These are phyloP conservation scores for Hylia prasina DNA, from an alignment of 2,113 vertebrate species.

Conservation along the genomic window DNA sequence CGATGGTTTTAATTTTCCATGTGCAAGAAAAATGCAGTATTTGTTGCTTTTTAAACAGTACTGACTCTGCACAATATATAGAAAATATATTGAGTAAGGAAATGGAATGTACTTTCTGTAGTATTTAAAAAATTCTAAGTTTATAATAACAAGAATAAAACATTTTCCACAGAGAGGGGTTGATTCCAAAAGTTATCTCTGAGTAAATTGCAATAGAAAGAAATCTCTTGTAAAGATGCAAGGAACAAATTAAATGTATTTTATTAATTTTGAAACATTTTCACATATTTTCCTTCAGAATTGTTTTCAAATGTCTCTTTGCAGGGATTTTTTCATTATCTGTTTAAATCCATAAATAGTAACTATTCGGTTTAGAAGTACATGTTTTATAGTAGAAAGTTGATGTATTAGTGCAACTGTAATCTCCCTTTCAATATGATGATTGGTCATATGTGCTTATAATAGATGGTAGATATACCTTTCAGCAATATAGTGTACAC, in stretches of 20 bases:
- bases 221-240: background rate
- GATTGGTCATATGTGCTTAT: background rate
- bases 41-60: background rate
- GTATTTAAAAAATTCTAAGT: background rate
- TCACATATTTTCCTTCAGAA: background rate
- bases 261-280: background rate
- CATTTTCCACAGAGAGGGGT: background rate
- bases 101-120: background rate
- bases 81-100: background rate
- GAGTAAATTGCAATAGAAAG: background rate
- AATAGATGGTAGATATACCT: background rate
- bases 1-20: background rate
- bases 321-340: slow-evolving; percentile 18
- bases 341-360: background rate
- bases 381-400: background rate
- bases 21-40: background rate
- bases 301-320: slow-evolving; percentile 13
- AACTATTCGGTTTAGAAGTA: background rate
- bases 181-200: background rate
- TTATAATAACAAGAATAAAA: background rate
- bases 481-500: fast-evolving
- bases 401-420: background rate
- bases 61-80: background rate
- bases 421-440: background rate
- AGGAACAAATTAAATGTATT: background rate